Evolutionary conservation across 1,140 invertebrate species (phyloP).

Genomic region (Oreohelix idahoensis): DNA sequence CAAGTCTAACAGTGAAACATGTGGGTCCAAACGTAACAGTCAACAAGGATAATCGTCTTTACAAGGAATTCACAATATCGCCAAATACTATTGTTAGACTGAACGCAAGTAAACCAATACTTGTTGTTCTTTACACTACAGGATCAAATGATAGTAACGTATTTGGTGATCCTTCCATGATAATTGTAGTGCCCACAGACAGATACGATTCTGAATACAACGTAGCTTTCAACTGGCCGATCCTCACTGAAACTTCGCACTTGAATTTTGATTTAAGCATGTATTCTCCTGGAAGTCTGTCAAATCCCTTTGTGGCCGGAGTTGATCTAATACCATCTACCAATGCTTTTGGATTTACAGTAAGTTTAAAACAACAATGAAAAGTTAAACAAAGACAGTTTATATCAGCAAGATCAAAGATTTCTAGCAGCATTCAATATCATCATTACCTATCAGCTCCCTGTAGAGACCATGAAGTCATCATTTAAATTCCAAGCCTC

Average conservation of each 20-base stretch:
- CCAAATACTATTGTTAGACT: background rate
- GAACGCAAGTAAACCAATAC: background rate
- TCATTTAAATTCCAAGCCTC: no score
- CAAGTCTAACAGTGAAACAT: background rate
- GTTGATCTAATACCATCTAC: background rate
- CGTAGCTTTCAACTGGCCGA: background rate
- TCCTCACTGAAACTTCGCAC: background rate
- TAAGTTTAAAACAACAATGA: background rate
- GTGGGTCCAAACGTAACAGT: background rate
- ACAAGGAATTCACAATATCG: background rate
- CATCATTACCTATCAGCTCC: no score
- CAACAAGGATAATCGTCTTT: background rate
- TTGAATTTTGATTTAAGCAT: background rate
- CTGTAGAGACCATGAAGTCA: no score
- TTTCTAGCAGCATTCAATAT: no score
- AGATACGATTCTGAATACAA: slow-evolving; percentile 15
- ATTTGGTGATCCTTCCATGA: background rate
- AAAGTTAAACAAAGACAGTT: no score
- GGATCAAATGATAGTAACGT: background rate
- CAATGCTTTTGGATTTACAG: background rate
- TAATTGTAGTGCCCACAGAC: background rate
- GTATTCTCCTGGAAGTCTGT: background rate
- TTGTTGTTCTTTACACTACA: background rate
- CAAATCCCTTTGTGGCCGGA: background rate
- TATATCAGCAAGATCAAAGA: no score